Conservation (phyloP, 2,888 invertebrate genomes). For the Penaeus monodon region DNA sequence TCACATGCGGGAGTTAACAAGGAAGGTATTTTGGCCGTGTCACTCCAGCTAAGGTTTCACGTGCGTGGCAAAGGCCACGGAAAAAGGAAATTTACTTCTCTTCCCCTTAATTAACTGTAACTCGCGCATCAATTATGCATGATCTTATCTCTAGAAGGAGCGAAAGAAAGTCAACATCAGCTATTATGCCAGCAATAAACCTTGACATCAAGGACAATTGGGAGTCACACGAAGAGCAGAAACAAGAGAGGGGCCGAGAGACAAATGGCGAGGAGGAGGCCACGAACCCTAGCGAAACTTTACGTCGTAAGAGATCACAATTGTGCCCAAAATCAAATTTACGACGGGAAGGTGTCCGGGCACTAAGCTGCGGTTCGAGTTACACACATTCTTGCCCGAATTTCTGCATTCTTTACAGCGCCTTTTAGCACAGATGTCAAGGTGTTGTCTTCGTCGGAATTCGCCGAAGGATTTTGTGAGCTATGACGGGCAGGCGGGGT, state of each 20-base stretch:
- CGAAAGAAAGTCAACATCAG: neutral
- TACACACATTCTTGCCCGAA: constrained; percentile 56
- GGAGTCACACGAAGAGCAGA: neutral
- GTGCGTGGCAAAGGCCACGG: neutral
- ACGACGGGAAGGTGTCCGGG: constrained; percentile 52
- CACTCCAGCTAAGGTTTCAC: constrained; percentile 1
- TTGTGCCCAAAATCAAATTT: constrained; percentile 52
- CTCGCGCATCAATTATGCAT: too few species aligned
- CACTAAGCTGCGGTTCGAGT: constrained; percentile 56
- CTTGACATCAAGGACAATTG: neutral
- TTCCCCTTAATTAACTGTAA: neutral
- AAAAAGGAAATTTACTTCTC: constrained; percentile 5
- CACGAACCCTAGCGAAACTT: constrained; percentile 33
- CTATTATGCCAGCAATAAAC: constrained; percentile 3
- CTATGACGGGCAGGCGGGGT: constrained; percentile 42
- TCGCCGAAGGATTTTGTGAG: constrained; percentile 40
- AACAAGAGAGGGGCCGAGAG: constrained; percentile 7
- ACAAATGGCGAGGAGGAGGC: constrained; percentile 32
- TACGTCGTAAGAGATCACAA: constrained; percentile 52
- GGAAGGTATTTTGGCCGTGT: constrained; percentile 30
- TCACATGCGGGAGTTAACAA: constrained; percentile 30
- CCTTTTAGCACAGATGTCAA: constrained; percentile 56
- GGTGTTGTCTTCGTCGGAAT: constrained; percentile 54
- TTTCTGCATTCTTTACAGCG: constrained; percentile 50
- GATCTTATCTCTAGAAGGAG: too few species aligned